Evolutionary conservation across 2,888 invertebrate genomes (phyloP).

Genomic region (Acleris cristana): DNA sequence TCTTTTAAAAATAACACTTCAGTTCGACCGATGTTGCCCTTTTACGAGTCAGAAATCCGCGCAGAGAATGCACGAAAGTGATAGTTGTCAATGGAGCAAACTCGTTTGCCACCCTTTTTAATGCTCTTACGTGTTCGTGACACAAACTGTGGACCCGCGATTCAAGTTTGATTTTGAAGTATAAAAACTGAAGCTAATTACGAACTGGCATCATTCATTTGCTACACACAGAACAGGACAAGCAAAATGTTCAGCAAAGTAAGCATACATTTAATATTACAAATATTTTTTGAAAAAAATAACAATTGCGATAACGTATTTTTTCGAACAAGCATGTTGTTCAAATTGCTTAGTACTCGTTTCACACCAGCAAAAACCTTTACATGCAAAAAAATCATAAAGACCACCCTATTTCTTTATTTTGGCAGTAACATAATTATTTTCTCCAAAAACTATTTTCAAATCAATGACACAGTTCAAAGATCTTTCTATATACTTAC

Average conservation of each 20-base stretch:
- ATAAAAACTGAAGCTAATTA: conserved; percentile 55
- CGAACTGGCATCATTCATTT: conserved; percentile 54
- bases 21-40: not conserved
- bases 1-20: too few relatives aligned
- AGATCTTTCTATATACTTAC: too few relatives aligned
- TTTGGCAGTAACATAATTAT: not conserved
- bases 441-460: too few relatives aligned
- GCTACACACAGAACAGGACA: conserved; percentile 46
- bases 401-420: not conserved
- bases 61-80: conserved; percentile 13
- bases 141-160: conserved; percentile 33
- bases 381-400: not conserved
- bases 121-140: conserved; percentile 24
- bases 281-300: conserved; percentile 3
- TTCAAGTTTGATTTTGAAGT: conserved; percentile 44
- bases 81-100: conserved; percentile 30
- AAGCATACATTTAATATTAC: conserved; percentile 37
- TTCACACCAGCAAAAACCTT: not conserved
- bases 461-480: too few relatives aligned
- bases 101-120: conserved; percentile 37
- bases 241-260: conserved; percentile 60
- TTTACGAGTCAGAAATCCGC: not conserved
- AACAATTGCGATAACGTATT: not conserved
- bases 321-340: too few relatives aligned
- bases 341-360: too few relatives aligned